Evolutionary conservation across 1,140 invertebrate genomes (phyloP), one percentile per base, ranked within the genome.

Genomic region (Muscidifurax raptorellus): DNA sequence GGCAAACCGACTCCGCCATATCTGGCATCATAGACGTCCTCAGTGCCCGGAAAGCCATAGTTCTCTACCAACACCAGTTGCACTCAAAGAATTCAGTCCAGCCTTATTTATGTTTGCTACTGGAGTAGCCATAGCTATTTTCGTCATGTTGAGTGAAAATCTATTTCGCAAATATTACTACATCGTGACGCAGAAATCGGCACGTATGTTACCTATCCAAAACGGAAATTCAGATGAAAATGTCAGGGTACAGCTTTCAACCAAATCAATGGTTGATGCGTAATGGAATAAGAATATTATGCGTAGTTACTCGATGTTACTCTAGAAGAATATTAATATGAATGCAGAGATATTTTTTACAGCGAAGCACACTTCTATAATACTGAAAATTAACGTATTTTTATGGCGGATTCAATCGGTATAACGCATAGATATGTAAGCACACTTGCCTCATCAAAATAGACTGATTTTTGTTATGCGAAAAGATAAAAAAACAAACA

Each of bases 21-120:
- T 88, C 0, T 91, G 90, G 90, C 78, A 88, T 30, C 81, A 87
- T 13, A 86, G 84, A 77, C 85, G 84, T 40, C 90, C 89, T 25
- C 47, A 76, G 67, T 91, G 90, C 81, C 88, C 89, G 25, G 87
- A 89, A 72, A 90, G 87, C 84, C 87, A 89, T 47, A 90, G 85
- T 82, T 86, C 88, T 1, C 83, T 81, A 25, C 89, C 89, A 4
- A 80, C 81, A 13, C 88, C 89, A 12, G 88, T 91, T 9, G 83
- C 83, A 18, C 66, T 91, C 1, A 59, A 83, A 72, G 88, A 90
- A 85, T 90, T 90, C 52, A 85, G 81, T 52, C 89, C 89, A 44
- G 88, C 87, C 12, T 74, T 91, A n/a, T 80, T 89, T 66, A 81
- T 89, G 30, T 83, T 91, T 28, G 44, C 85, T 0, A 75, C 86